These are phyloP conservation scores for Scomber colias DNA, from an alignment of 2,113 vertebrate species.

Conservation along the genomic window DNA sequence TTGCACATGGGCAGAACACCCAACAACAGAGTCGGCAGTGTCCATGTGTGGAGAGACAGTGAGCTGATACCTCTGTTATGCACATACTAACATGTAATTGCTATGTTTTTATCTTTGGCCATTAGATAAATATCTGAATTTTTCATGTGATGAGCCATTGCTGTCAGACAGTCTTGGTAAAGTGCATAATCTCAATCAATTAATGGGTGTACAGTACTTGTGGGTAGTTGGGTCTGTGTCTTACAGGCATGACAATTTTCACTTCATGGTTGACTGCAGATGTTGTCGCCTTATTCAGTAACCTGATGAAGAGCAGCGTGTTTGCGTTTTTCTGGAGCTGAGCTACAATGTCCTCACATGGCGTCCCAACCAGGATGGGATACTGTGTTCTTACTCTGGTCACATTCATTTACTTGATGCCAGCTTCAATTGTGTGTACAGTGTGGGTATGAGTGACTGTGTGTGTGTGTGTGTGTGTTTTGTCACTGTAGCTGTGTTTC, in stretches of 20 bases:
- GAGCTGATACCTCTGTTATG: neutral
- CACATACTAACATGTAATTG: neutral
- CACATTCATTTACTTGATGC: constrained; percentile 35
- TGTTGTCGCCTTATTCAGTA: constrained; percentile 5
- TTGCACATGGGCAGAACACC: too few species aligned
- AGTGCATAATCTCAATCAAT: neutral
- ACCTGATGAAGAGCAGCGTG: constrained; percentile 31
- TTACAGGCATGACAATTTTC: constrained; percentile 28
- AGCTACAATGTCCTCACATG: constrained; percentile 4
- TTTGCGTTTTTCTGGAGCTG: constrained; percentile 12
- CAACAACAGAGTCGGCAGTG: too few species aligned
- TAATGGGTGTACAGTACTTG: neutral
- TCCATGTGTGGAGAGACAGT: too few species aligned
- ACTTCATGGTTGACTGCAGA: constrained; percentile 31
- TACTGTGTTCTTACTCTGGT: constrained; percentile 13
- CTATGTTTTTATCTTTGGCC: neutral
- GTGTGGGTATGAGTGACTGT: constrained; percentile 28
- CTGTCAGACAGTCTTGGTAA: too few species aligned
- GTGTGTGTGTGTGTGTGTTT: constrained; percentile 41
- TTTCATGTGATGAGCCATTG: neutral
- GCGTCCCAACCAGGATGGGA: neutral
- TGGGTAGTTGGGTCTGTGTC: neutral
- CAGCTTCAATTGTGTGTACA: constrained; percentile 25
- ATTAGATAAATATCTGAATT: neutral
- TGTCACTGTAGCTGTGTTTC: constrained; percentile 46